phyloP scores from a whole-genome alignment of 2,888 invertebrate genomes.

The Erpobdella octoculata region DNA sequence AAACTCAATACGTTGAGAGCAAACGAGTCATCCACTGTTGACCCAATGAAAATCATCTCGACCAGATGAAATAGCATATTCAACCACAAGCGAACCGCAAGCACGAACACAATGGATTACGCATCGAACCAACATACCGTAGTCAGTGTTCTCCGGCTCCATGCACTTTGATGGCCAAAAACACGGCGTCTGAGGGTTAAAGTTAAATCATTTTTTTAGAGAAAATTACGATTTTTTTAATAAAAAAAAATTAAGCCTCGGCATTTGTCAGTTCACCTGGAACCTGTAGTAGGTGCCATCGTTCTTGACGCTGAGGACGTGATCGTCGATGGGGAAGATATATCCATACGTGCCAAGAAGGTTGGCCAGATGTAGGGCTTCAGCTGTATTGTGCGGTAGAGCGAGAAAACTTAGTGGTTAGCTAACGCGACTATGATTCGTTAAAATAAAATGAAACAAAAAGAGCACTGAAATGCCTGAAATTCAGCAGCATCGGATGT shows the following conservation, averaged over 20 bases:
- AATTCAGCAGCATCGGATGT: no score
- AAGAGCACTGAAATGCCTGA: no score
- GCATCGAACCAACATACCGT: constrained; percentile 63
- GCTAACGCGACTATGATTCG: no score
- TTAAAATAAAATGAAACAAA: no score
- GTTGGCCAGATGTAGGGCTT: constrained; percentile 88
- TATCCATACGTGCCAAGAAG: constrained; percentile 93
- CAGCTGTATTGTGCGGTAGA: constrained; percentile 61
- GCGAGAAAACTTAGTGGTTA: no score
- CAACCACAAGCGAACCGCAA: background rate
- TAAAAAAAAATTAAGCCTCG: background rate
- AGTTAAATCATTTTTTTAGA: background rate
- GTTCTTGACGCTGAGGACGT: constrained; percentile 88
- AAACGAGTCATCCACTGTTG: no score
- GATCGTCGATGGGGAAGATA: constrained; percentile 96
- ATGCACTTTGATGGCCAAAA: constrained; percentile 95
- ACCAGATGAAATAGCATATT: background rate
- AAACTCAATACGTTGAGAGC: no score
- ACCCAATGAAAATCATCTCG: no score
- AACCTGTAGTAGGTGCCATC: constrained; percentile 92
- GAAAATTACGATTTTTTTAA: background rate
- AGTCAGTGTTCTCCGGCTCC: constrained; percentile 97
- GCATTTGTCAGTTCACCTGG: constrained; percentile 53
- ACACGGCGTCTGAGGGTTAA: constrained; percentile 77
- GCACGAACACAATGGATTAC: background rate